phyloP scores from a whole-genome alignment of 2,888 invertebrate genomes.

The Pollenia griseotomentosa region DNA sequence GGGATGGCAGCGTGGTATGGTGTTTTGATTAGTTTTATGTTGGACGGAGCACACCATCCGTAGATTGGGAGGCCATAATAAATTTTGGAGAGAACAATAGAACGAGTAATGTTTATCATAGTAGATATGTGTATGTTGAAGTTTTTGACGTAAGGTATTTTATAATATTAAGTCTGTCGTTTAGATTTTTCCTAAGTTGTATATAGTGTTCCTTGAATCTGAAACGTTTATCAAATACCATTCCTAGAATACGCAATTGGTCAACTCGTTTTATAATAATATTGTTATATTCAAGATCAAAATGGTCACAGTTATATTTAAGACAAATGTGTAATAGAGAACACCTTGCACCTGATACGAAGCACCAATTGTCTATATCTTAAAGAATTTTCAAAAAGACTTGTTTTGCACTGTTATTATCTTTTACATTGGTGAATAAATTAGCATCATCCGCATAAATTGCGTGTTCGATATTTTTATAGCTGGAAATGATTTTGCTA shows the following conservation, averaged over 20 bases:
- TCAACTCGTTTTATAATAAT: background rate
- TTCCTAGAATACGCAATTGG: background rate
- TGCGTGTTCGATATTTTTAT: background rate
- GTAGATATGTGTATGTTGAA: slow-evolving; percentile 16
- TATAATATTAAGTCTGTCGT: background rate
- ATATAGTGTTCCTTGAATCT: background rate
- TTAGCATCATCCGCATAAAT: too few species aligned
- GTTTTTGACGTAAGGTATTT: background rate
- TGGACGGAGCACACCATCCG: background rate
- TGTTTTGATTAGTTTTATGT: slow-evolving; percentile 4
- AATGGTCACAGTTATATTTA: background rate
- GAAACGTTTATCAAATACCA: background rate
- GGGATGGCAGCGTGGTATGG: background rate
- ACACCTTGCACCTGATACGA: background rate
- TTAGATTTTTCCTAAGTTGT: background rate
- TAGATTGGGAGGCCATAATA: slow-evolving; percentile 13
- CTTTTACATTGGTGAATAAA: background rate
- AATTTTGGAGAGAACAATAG: background rate
- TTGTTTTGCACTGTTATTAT: background rate
- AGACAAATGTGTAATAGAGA: background rate
- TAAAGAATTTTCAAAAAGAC: background rate
- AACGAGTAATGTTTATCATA: background rate
- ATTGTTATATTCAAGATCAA: background rate
- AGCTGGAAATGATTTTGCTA: slow-evolving; percentile 11
- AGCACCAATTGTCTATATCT: background rate